Conservation (phyloP, 2,888 invertebrate genomes). For the Belgica antarctica region DNA sequence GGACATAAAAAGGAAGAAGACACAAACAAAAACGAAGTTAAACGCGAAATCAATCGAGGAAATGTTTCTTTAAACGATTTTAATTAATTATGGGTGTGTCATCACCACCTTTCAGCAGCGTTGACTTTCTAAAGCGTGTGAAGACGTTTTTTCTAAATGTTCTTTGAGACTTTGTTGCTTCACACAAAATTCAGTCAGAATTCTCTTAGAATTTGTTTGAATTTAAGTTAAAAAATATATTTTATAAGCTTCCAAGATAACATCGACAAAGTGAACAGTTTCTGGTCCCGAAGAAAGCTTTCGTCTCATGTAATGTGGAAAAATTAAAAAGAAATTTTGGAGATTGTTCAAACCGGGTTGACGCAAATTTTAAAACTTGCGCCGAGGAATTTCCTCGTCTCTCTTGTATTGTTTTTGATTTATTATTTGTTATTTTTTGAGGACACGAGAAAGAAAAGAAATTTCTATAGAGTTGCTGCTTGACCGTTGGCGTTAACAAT, state of each 20-base stretch:
- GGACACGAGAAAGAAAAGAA: constrained; percentile 26
- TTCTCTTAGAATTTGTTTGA: too few relatives aligned
- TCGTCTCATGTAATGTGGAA: not conserved
- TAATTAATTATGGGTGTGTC: not conserved
- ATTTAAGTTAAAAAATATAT: too few relatives aligned
- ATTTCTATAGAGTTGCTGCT: not conserved
- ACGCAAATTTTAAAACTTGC: not conserved
- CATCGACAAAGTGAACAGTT: too few relatives aligned
- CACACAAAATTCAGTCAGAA: too few relatives aligned
- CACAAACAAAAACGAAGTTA: not conserved
- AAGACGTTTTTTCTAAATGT: too few relatives aligned
- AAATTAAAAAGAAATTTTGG: constrained; percentile 33
- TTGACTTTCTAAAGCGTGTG: too few relatives aligned
- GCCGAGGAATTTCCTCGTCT: constrained; percentile 1
- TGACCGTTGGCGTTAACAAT: too few relatives aligned
- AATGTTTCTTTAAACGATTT: constrained; percentile 15
- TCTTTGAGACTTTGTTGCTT: too few relatives aligned
- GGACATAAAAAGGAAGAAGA: not conserved
- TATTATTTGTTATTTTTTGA: constrained; percentile 31
- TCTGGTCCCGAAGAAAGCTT: not conserved
- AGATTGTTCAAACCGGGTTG: constrained; percentile 11
- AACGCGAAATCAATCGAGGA: constrained; percentile 22
- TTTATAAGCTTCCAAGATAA: too few relatives aligned
- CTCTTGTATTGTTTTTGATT: constrained; percentile 28
- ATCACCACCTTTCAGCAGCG: not conserved